phyloP scores from a whole-genome alignment of 2,113 vertebrate species.

The Cryptomyrus ogoouensis region DNA sequence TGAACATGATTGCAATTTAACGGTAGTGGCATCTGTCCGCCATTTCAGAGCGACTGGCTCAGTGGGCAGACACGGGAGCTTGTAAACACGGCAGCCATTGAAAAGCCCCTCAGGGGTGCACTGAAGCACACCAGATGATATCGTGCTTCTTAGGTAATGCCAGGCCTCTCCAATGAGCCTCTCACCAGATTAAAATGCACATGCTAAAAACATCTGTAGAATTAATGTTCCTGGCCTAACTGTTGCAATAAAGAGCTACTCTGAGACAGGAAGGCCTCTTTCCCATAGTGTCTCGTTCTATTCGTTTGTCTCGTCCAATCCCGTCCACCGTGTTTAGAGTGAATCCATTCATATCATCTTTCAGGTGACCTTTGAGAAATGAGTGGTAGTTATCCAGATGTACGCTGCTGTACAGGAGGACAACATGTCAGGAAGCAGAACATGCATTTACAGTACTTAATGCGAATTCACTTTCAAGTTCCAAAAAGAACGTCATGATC shows the following conservation, averaged over 20 bases:
- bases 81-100: neutral
- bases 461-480: neutral
- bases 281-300: neutral
- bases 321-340: neutral
- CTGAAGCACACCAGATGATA: neutral
- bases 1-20: neutral
- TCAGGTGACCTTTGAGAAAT: neutral
- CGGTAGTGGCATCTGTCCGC: neutral
- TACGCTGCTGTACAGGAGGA: neutral
- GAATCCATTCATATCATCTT: neutral
- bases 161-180: neutral
- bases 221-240: neutral
- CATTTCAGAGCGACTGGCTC: neutral
- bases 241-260: neutral
- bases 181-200: constrained; percentile 2
- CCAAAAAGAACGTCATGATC: neutral
- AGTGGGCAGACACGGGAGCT: neutral
- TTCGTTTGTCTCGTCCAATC: neutral
- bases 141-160: neutral
- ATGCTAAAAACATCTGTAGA: neutral
- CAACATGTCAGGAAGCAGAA: neutral
- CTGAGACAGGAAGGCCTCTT: neutral
- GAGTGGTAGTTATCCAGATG: neutral
- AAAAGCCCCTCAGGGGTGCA: neutral
- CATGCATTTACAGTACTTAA: neutral